Conservation (phyloP, 2,888 invertebrate species). For the Boloria selene region DNA sequence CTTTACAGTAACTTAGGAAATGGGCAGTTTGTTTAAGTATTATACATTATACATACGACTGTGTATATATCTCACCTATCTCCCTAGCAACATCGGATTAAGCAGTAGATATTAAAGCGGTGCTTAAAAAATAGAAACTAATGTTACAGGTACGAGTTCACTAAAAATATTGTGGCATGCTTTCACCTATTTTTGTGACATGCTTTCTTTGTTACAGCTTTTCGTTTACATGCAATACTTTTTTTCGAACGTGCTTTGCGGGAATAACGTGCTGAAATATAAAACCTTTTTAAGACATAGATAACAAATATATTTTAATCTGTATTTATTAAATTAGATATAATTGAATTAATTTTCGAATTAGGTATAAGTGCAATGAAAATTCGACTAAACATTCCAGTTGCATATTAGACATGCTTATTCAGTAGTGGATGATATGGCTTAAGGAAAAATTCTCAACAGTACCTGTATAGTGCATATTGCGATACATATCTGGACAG, state of each 20-base stretch:
- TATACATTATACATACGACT: too few relatives aligned
- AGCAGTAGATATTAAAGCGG: not conserved
- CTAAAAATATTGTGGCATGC: conserved; percentile 12
- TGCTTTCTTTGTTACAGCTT: conserved; percentile 63
- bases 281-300: conserved; percentile 30
- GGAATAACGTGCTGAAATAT: conserved; percentile 72
- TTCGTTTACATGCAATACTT: conserved; percentile 77
- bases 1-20: too few relatives aligned
- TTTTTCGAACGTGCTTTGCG: conserved; percentile 75
- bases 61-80: too few relatives aligned
- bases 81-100: not conserved
- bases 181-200: conserved; percentile 76
- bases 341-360: too few relatives aligned
- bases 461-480: conserved; percentile 93
- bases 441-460: not conserved
- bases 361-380: not conserved
- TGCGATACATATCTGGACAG: conserved; percentile 94
- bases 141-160: not conserved
- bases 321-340: not conserved
- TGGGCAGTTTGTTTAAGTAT: too few relatives aligned
- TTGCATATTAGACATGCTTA: conserved; percentile 4
- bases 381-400: conserved; percentile 2
- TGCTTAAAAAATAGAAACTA: not conserved
- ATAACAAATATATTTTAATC: not conserved
- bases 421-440: not conserved